These are phyloP conservation scores for Cyclina sinensis DNA, from an alignment of 1,140 invertebrate species.

Conservation along the genomic window DNA sequence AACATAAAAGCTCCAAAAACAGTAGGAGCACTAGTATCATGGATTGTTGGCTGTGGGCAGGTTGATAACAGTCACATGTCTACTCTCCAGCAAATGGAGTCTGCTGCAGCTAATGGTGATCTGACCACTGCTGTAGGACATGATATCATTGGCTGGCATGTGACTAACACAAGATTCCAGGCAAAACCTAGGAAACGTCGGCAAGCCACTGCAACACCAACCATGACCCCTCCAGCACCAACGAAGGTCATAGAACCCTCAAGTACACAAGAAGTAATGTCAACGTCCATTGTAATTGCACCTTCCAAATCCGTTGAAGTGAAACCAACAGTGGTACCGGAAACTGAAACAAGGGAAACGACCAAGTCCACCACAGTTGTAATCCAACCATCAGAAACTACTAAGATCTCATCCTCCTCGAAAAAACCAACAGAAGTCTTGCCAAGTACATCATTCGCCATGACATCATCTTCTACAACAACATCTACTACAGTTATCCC, in stretches of 20 bases:
- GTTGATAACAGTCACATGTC: conserved; percentile 88
- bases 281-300: conserved; percentile 63
- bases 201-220: conserved; percentile 69
- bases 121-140: conserved; percentile 89
- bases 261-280: conserved; percentile 58
- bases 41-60: conserved; percentile 91
- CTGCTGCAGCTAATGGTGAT: conserved; percentile 89
- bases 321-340: conserved; percentile 68
- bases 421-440: conserved; percentile 60
- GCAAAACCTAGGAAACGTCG: conserved; percentile 71
- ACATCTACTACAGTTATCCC: conserved; percentile 52
- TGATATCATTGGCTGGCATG: conserved; percentile 90
- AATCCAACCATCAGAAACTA: conserved; percentile 35
- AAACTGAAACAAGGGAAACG: conserved; percentile 53
- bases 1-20: conserved; percentile 87
- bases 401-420: conserved; percentile 20
- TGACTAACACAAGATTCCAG: conserved; percentile 87
- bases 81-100: conserved; percentile 89
- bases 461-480: conserved; percentile 68
- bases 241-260: conserved; percentile 72
- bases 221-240: conserved; percentile 74
- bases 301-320: conserved; percentile 73
- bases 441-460: conserved; percentile 68
- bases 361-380: conserved; percentile 22
- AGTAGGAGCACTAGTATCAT: conserved; percentile 88